These are phyloP conservation scores for Whitmania pigra DNA, from an alignment of 1,140 invertebrate species.

Conservation along the genomic window DNA sequence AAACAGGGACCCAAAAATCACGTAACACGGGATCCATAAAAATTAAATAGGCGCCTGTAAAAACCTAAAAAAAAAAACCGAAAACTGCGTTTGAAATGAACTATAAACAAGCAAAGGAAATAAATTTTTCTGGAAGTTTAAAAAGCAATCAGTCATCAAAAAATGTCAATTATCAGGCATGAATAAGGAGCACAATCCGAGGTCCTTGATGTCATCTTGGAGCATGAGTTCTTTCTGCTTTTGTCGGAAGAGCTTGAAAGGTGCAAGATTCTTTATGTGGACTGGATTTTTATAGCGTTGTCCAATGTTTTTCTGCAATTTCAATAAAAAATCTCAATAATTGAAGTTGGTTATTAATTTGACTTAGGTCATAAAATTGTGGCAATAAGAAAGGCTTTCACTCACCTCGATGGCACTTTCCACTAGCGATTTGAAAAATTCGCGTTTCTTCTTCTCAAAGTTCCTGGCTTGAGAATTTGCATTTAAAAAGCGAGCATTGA, in stretches of 20 bases:
- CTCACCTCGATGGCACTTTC: not conserved
- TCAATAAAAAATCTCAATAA: too few relatives aligned
- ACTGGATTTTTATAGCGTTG: conserved; percentile 1
- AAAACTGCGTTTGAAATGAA: too few relatives aligned
- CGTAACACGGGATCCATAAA: too few relatives aligned
- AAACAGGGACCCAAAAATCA: too few relatives aligned
- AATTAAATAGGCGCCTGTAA: too few relatives aligned
- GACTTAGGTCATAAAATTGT: too few relatives aligned
- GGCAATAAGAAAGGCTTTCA: not conserved
- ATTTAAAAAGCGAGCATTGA: too few relatives aligned
- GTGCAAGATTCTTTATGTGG: not conserved
- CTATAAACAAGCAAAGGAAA: too few relatives aligned
- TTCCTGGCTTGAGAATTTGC: not conserved
- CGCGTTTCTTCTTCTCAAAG: conserved; percentile 2
- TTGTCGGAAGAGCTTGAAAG: not conserved
- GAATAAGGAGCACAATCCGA: not conserved
- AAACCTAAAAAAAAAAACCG: too few relatives aligned
- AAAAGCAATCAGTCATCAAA: too few relatives aligned
- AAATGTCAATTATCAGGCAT: not conserved
- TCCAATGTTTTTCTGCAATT: conserved; percentile 3
- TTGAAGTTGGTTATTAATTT: too few relatives aligned
- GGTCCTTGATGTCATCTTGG: not conserved
- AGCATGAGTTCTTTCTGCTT: conserved; percentile 10
- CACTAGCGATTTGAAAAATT: not conserved
- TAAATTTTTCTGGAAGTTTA: too few relatives aligned